Conservation (phyloP, 2,797 vertebrate genomes). For the Sebastes minor region DNA sequence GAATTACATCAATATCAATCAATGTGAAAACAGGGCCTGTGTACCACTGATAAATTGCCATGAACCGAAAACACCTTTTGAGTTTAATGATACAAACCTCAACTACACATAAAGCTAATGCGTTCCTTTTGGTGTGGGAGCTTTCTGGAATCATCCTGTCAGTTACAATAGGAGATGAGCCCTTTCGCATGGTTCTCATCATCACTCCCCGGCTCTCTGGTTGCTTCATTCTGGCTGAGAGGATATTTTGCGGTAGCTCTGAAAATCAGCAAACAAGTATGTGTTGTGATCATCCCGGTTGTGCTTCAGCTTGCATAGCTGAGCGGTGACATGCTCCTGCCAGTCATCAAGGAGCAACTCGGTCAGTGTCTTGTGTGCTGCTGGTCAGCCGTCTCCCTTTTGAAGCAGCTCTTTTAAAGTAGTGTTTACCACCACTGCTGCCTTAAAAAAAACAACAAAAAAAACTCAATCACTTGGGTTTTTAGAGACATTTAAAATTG, state of each 20-base stretch:
- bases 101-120: constrained; percentile 37
- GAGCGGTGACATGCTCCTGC: constrained; percentile 18
- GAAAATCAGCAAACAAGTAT: constrained; percentile 41
- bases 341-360: constrained; percentile 37
- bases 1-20: not conserved
- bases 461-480: constrained; percentile 67
- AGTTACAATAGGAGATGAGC: constrained; percentile 44
- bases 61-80: constrained; percentile 20
- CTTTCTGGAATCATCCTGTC: constrained; percentile 32
- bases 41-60: not conserved
- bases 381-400: constrained; percentile 32
- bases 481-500: constrained; percentile 83
- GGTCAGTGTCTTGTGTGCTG: not conserved
- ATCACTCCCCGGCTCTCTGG: constrained; percentile 33
- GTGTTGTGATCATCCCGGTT: constrained; percentile 13
- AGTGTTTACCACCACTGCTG: constrained; percentile 51
- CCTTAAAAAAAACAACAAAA: constrained; percentile 36
- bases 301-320: not conserved
- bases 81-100: constrained; percentile 37
- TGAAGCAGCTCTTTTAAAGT: constrained; percentile 44
- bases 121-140: constrained; percentile 34
- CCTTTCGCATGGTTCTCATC: constrained; percentile 37
- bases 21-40: not conserved
- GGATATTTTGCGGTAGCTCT: constrained; percentile 49
- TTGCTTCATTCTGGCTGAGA: constrained; percentile 29